Evolutionary conservation across 2,113 vertebrate genomes (phyloP), one percentile per base, ranked within the genome.

Genomic region (Zapornia atra): DNA sequence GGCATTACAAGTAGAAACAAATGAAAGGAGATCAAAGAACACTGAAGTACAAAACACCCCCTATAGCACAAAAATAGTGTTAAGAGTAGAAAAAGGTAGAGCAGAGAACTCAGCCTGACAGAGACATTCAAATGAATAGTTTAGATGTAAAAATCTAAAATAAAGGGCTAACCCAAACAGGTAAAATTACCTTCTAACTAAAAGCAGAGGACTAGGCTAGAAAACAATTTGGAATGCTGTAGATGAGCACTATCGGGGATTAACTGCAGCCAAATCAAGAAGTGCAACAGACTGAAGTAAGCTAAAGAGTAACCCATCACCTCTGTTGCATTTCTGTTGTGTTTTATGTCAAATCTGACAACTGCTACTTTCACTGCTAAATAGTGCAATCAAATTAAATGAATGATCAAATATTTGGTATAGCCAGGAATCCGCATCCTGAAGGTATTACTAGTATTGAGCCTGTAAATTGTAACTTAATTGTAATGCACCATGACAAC

Each of bases 21-120:
- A 79, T 25, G 5, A 85, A 82, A 82, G 46, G 50, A 83, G 24
- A 84, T 12, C 60, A 65, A 86, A 88, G 60, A 92, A 90, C 53
- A 33, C 38, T 38, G 51, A 63, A 77, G 15, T 40, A 86, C 12
- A 79, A 71, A 85, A 66, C 53, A 82, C 11, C 21, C 48, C 42
- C 5, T 22, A 51, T 44, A 69, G 36, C 24, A 82, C 25, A 59
- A 68, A 83, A 88, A 34, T 1, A 1, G 61, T 26, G 38, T 28
- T 26, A 40, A 40, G 5, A 71, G 38, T 24, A 81, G 76, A 81
- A 78, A n/a, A 91, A 53, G 26, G 16, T 11, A 70, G 7, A 91
- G n/a, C 38, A 69, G 13, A 91, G 63, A 54, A 82, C 40, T 77
- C 73, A 68, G 28, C 12, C 46, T 51, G 48, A 73, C 34, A 61